Evolutionary conservation across 1,140 invertebrate species (phyloP).

Genomic region (Euschistus heros): DNA sequence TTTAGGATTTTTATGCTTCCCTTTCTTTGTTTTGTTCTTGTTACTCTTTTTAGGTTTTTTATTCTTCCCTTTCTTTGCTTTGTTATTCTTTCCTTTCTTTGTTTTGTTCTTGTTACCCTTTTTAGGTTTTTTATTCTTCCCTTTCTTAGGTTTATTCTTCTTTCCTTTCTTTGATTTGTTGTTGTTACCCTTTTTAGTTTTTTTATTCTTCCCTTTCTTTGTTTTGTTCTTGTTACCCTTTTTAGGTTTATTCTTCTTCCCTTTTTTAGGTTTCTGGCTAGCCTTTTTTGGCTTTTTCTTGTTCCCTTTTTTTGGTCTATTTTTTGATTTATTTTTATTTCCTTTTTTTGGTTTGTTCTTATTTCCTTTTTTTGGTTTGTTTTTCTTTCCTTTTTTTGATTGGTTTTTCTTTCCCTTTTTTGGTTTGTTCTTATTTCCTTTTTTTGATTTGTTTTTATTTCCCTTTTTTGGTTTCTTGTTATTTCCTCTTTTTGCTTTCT

Average conservation of each 20-base stretch:
- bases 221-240: neutral
- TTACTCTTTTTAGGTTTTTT: no score
- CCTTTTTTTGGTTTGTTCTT: neutral
- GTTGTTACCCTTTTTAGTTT: neutral
- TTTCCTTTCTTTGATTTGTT: neutral
- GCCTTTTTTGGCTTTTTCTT: neutral
- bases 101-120: neutral
- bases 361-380: no score
- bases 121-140: neutral
- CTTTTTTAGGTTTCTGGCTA: neutral
- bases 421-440: neutral
- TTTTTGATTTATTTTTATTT: neutral
- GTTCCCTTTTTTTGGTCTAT: neutral
- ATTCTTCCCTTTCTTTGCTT: neutral
- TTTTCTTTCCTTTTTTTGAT: no score
- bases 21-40: no score
- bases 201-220: neutral
- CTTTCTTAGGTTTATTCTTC: neutral
- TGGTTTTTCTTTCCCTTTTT: no score
- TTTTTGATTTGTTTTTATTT: neutral
- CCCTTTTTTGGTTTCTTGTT: no score
- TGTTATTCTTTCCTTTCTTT: neutral
- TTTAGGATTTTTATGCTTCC: no score
- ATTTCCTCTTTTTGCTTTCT: no score
- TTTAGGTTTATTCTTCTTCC: neutral